phyloP scores from a whole-genome alignment of 2,113 vertebrate genomes.

The Tupaia chinensis region DNA sequence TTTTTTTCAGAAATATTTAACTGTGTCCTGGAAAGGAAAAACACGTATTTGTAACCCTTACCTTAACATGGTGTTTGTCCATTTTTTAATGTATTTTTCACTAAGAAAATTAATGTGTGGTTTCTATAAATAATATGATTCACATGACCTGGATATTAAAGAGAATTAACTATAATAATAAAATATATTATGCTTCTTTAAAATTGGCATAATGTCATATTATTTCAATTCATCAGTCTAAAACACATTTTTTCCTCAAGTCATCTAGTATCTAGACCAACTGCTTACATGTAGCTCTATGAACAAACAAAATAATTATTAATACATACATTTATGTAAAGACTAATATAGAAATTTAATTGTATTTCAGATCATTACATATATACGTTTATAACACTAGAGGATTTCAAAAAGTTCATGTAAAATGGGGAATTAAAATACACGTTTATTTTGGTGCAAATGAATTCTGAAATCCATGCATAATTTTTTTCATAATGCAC shows the following conservation, averaged over 20 bases:
- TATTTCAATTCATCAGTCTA: neutral
- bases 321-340: neutral
- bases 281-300: neutral
- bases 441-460: too few relatives aligned
- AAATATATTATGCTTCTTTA: neutral
- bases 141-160: neutral
- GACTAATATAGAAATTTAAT: neutral
- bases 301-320: neutral
- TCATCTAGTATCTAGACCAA: neutral
- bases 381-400: neutral
- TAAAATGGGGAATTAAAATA: too few relatives aligned
- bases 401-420: too few relatives aligned
- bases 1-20: neutral
- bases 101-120: neutral
- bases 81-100: neutral
- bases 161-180: neutral
- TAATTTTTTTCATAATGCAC: too few relatives aligned
- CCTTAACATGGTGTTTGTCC: neutral
- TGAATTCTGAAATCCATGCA: too few relatives aligned
- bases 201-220: slow-evolving; percentile 27
- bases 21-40: neutral
- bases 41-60: neutral
- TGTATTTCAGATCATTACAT: neutral
- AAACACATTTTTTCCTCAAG: neutral
- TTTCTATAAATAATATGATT: neutral